phyloP scores from a whole-genome alignment of 1,140 invertebrate species.

The Hypothenemus hampei region DNA sequence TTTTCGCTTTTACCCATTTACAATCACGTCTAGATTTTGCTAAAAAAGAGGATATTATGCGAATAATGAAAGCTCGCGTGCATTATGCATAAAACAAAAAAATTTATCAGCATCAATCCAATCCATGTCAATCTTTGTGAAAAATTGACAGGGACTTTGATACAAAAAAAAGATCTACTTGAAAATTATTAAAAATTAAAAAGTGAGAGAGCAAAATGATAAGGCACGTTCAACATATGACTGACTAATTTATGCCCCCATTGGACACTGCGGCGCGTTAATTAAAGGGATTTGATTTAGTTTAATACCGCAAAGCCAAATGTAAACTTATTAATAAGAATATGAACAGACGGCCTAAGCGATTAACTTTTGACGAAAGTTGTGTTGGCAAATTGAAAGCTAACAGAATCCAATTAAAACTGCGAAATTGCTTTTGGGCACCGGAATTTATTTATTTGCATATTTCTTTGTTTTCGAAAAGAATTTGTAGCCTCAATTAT shows the following conservation, averaged over 20 bases:
- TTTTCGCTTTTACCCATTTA: too few relatives aligned
- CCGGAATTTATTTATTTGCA: conserved; percentile 4
- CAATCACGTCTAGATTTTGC: too few relatives aligned
- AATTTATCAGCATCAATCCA: too few relatives aligned
- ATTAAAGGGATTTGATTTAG: conserved; percentile 1
- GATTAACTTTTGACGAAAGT: conserved; percentile 11
- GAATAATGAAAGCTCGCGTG: too few relatives aligned
- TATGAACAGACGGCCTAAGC: background rate
- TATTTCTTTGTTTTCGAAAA: too few relatives aligned
- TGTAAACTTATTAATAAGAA: conserved; percentile 4
- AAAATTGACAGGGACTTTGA: background rate
- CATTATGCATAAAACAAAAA: too few relatives aligned
- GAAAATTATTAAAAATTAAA: too few relatives aligned
- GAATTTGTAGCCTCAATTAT: too few relatives aligned
- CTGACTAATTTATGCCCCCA: too few relatives aligned
- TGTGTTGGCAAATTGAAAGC: conserved; percentile 8
- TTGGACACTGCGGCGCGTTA: background rate
- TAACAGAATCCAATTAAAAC: conserved; percentile 11
- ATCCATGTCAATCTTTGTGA: background rate
- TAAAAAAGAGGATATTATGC: too few relatives aligned
- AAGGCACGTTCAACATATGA: too few relatives aligned
- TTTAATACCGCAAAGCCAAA: background rate
- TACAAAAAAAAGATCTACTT: background rate
- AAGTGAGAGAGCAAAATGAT: too few relatives aligned
- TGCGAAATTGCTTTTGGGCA: conserved; percentile 8